These are phyloP conservation scores for Echiichthys vipera DNA, from an alignment of 2,797 vertebrate species.

Conservation along the genomic window DNA sequence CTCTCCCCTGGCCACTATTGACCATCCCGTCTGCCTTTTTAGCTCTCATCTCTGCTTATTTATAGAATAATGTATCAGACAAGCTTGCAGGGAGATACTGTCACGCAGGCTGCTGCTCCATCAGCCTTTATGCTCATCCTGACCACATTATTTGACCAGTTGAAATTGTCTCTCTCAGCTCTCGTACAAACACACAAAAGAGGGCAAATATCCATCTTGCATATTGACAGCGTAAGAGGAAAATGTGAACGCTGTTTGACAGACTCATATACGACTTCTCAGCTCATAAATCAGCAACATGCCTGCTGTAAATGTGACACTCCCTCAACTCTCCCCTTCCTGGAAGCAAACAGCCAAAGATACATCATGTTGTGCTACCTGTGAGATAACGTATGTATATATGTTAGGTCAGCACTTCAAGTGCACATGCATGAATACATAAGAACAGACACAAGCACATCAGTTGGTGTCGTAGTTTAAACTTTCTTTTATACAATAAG, in stretches of 20 bases:
- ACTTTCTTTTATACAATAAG: background rate
- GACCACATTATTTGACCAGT: constrained; percentile 45
- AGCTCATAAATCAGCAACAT: constrained; percentile 58
- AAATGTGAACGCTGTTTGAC: constrained; percentile 35
- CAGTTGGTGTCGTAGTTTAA: background rate
- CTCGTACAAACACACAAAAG: constrained; percentile 26
- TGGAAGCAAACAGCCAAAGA: constrained; percentile 69
- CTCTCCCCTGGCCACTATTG: constrained; percentile 67
- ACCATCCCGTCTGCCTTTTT: constrained; percentile 77
- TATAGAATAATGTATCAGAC: constrained; percentile 78
- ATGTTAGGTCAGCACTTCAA: constrained; percentile 33
- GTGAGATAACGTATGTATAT: constrained; percentile 75
- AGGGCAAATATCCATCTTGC: constrained; percentile 23
- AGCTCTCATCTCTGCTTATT: constrained; percentile 80
- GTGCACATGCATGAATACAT: constrained; percentile 34
- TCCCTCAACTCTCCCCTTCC: constrained; percentile 67
- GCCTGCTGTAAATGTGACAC: constrained; percentile 68
- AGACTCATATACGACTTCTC: constrained; percentile 33
- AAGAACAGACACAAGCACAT: constrained; percentile 16
- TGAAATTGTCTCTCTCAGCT: constrained; percentile 30
- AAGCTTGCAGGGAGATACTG: constrained; percentile 63
- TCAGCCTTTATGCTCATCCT: constrained; percentile 51
- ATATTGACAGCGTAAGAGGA: constrained; percentile 32
- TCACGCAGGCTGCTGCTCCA: constrained; percentile 64
- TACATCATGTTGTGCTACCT: constrained; percentile 68